Evolutionary conservation across 2,888 invertebrate genomes (phyloP).

Genomic region (Agriotes lineatus): DNA sequence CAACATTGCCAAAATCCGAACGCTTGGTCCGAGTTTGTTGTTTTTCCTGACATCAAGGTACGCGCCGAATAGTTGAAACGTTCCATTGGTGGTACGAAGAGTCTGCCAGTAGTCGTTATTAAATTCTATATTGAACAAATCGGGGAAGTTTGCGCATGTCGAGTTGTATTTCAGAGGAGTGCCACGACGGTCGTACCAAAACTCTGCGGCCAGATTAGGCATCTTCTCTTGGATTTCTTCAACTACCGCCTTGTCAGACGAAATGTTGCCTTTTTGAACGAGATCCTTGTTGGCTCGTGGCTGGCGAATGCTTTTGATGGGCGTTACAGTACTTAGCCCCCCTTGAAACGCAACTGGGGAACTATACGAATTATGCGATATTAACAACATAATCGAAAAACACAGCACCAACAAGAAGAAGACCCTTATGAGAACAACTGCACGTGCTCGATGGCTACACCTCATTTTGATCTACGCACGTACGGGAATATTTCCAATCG

Average conservation of each 20-base stretch:
- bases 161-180: conserved; percentile 73
- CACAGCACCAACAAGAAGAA: too few species aligned
- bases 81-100: conserved; percentile 79
- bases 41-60: conserved; percentile 83
- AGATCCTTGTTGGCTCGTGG: not conserved
- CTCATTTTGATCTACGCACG: too few species aligned
- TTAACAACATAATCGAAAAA: too few species aligned
- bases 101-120: conserved; percentile 92
- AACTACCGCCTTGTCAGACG: not conserved
- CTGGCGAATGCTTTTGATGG: too few species aligned
- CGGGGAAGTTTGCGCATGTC: conserved; percentile 83
- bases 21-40: conserved; percentile 80
- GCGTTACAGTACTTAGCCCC: too few species aligned
- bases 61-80: conserved; percentile 86
- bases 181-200: conserved; percentile 81
- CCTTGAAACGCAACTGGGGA: too few species aligned
- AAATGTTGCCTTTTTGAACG: not conserved
- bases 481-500: too few species aligned
- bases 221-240: not conserved
- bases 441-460: too few species aligned
- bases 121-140: conserved; percentile 86
- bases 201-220: conserved; percentile 75
- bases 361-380: too few species aligned
- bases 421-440: too few species aligned
- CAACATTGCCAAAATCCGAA: conserved; percentile 82